phyloP scores from a whole-genome alignment of 2,888 invertebrate species.

The Rhabditoides inermis region DNA sequence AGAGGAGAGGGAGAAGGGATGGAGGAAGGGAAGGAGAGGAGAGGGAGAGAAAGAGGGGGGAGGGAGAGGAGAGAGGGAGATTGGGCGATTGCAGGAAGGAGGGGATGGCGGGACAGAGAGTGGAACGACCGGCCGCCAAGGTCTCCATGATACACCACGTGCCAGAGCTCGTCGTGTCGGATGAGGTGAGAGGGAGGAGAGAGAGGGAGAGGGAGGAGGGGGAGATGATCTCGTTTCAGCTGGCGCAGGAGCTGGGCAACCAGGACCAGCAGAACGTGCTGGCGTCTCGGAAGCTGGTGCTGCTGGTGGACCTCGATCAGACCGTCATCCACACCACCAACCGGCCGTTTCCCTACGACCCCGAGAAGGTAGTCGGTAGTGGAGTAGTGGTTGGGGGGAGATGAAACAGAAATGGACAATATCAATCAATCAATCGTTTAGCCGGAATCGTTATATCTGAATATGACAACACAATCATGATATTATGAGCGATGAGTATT shows the following conservation, averaged over 20 bases:
- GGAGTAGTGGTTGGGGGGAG: no score
- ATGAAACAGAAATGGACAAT: no score
- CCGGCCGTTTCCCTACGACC: conserved; percentile 65
- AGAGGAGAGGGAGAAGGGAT: background rate
- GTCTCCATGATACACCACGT: conserved; percentile 96
- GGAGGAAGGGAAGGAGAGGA: no score
- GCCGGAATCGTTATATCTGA: no score
- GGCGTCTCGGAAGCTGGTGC: conserved; percentile 75
- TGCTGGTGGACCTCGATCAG: conserved; percentile 95
- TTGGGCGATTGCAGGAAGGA: conserved; percentile 33
- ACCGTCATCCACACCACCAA: conserved; percentile 97
- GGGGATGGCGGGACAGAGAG: conserved; percentile 53
- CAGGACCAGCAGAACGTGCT: conserved; percentile 81
- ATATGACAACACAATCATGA: no score
- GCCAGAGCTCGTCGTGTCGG: conserved; percentile 84
- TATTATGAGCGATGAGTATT: no score
- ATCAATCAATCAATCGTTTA: no score
- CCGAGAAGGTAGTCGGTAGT: conserved; percentile 4
- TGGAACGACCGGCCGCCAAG: conserved; percentile 62
- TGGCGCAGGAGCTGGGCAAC: conserved; percentile 80
- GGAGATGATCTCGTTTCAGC: conserved; percentile 59
- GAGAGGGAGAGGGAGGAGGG: conserved; percentile 50
- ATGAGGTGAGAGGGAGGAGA: conserved; percentile 59
- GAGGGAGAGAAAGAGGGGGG: background rate
- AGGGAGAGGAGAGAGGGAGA: no score